Base-by-base conservation (phyloP, 2,888 invertebrate species). In the Drosophila diplacantha region DNA sequence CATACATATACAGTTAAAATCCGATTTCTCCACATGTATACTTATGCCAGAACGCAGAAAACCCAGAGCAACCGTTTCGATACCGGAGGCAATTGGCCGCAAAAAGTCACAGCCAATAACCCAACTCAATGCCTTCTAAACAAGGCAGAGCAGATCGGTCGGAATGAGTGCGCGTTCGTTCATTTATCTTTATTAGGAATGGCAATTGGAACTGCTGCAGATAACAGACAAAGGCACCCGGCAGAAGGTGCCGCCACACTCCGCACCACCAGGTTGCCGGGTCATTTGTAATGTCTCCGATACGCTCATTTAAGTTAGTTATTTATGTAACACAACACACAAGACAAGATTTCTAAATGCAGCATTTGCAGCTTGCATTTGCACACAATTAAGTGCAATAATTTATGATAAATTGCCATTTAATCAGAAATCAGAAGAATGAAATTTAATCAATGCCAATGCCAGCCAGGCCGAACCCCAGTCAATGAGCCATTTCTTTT, bases 121-220 rank as follows among this genome's bases (percentile, higher is more conserved):
- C 81, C 66, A 70, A 32, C 77, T 74, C 81, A 83, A 74, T 80
- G 83, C 54, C 82, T 75, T 66, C 24, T 52, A 54, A 52, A 35
- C 61, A 18, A 32, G 53, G 31, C 39, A 26, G 37, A 58, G 43
- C 43, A 37, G 29, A 44, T 58, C 44, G 58, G 24, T 39, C 20
- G 56, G 66, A 78, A 68, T 76, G 70, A 71, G 71, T 68, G 54
- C 68, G 69, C 64, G 71, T 67, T 75, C 66, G 69, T 67, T 75
- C 74, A 78, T 83, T 83, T 83, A 77, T 78, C 81, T 83, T 81
- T 78, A 83, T 78, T 83, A 74, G 75, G 62, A 77, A 81, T 72
- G 81, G 74, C 74, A 80, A 82, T 80, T 82, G 81, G 69, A 66
- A 73, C 67, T 72, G 60, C 64, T 58, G 75, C 24, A 73, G 83